Evolutionary conservation across 2,797 vertebrate genomes (phyloP), one percentile per base, ranked within the genome.

Genomic region (Astyanax mexicanus): DNA sequence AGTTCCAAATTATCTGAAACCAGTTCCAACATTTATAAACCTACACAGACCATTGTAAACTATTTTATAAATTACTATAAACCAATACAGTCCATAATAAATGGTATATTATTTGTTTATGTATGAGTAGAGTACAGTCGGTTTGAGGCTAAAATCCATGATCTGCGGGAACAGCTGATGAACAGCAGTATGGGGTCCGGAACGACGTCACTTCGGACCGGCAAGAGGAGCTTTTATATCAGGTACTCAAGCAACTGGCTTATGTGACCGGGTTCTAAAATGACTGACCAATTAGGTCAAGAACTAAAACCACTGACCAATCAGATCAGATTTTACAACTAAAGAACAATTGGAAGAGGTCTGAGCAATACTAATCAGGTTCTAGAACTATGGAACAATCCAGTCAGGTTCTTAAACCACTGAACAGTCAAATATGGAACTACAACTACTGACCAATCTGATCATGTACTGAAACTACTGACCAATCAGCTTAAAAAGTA

Each of bases 71-170:
- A 32, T 29, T 29, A 32, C 32, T 29, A 32, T 27, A 72, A 23
- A 15, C 58, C 40, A 15, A n/a, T 21, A 49, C 55, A 61, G 17
- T 45, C n/a, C 54, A 72, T 23, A 55, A 49, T 32, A 29, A 32
- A 10, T 3, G 3, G 6, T 3, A 3, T 7, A 6, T n/a, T 49
- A 27, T 71, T 45, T 81, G 57, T 57, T 37, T 69, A 25, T 60
- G 75, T 79, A 65, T 81, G 23, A 65, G n/a, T 72, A 90, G 95
- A 95, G 82, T 96, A 96, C 84, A 94, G 95, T 45, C 91, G 94
- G 13, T 96, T 96, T 0, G 95, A 96, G 72, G 95, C 95, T 7
- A 96, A 96, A 88, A 96, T 96, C 85, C 95, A 96, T 0, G 95
- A 96, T 76, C 90, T 96, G 74, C 89, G 95, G 76, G 95, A 97